Evolutionary conservation across 2,113 vertebrate species (phyloP), one percentile per base, ranked within the genome.

Genomic region (Epinephelus moara): DNA sequence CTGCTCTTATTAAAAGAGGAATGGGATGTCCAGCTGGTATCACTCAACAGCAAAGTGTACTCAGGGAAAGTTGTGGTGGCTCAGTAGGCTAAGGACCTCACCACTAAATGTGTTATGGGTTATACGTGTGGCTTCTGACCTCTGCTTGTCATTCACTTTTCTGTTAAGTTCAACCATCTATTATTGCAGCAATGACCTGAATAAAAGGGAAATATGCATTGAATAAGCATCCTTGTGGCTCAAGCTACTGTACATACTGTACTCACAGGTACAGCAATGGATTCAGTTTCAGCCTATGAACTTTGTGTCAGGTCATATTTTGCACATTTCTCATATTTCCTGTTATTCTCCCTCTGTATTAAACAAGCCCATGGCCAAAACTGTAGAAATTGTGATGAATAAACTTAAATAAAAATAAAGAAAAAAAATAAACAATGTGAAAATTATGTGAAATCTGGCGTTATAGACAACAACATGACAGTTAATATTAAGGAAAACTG

Each of bases 1-100:
- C 74, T 85, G 2, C 67, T 78, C 66, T 91, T 77, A 90, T 90
- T 89, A 72, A 90, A 83, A 88, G 81, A 89, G 70, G 50, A 89
- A 84, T 89, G 85, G 70, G 78, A 70, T 79, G 71, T 88, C 80
- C 71, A 76, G 62, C 25, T 72, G 19, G 75, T 81, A 72, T 76
- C 59, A 78, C 81, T 76, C 73, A 73, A 66, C 37, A 59, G 45
- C 30, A 68, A 74, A 72, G 63, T 80, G 53, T 57, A 69, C 60
- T 75, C 60, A 68, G n/a, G 60, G 62, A 75, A 86, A 64, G 55
- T 55, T 60, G 69, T 37, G 69, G 75, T 12, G 42, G 42, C 53
- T 69, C 21, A 42, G 60, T 53, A 25, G 61, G 79, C 42, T 15
- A 4, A 75, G 23, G 52, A 45, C 40, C 37, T 60, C 40, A 27